A percentile compares a stretch with the other conserved stretches of the same genome.
phyloP scores from a whole-genome alignment of 1,140 invertebrate genomes.

The Oscheius sp. region DNA sequence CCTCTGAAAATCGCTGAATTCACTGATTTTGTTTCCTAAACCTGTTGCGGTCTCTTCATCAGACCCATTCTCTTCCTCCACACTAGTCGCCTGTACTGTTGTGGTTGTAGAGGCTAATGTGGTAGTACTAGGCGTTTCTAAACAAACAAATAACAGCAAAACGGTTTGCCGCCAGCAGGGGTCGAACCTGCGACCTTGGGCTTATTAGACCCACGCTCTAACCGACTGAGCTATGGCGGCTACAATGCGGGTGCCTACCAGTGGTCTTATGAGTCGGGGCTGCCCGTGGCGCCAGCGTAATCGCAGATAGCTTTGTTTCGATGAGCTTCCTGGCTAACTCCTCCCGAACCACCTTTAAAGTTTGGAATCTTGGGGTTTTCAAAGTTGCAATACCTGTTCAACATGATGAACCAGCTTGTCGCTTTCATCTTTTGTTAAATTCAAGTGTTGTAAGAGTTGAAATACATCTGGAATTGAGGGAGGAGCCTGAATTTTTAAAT shows the following conservation, averaged over 20 bases:
- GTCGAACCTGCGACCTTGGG: conserved; percentile 48
- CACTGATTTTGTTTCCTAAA: neutral
- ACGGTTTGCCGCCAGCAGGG: conserved; percentile 44
- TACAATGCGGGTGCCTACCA: too few relatives aligned
- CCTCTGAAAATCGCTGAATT: neutral
- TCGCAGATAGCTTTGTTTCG: neutral
- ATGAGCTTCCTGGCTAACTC: neutral
- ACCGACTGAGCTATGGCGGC: conserved; percentile 47
- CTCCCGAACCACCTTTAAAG: neutral
- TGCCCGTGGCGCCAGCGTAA: too few relatives aligned
- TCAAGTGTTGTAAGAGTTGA: neutral
- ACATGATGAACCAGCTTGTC: neutral
- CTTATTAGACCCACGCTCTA: conserved; percentile 48
- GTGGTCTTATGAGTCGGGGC: too few relatives aligned
- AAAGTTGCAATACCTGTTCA: too few relatives aligned
- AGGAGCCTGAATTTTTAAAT: too few relatives aligned
- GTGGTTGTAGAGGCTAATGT: neutral
- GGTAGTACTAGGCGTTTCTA: neutral
- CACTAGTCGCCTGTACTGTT: neutral
- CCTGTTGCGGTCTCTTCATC: neutral
- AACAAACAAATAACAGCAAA: too few relatives aligned
- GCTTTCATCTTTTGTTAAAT: neutral
- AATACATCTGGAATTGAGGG: too few relatives aligned
- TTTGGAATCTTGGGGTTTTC: too few relatives aligned
- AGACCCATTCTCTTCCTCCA: neutral